Conservation (phyloP, 2,113 vertebrate genomes). For the Ovibos moschatus region DNA sequence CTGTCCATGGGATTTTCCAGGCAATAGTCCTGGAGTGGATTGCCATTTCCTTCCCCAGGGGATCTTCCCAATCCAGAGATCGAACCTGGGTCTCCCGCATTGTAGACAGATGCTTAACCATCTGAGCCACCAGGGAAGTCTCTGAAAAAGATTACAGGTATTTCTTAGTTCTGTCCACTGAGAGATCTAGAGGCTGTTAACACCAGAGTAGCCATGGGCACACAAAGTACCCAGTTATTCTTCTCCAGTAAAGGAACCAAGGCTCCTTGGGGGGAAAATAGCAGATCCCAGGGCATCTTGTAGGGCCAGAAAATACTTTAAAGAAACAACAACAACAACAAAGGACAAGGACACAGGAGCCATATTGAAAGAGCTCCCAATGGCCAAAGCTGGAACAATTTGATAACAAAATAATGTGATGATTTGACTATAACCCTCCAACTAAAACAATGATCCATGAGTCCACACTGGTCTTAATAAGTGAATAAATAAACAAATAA, state of each 20-base stretch:
- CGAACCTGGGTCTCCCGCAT: no score
- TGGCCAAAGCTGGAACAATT: neutral
- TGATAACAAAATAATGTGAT: neutral
- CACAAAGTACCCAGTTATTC: neutral
- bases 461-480: neutral
- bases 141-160: neutral
- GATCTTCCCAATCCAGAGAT: no score
- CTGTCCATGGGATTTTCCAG: no score
- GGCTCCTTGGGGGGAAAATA: neutral
- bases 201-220: neutral
- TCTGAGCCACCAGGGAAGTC: no score
- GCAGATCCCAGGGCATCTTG: neutral
- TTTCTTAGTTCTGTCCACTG: neutral
- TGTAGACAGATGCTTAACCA: no score
- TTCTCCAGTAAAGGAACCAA: neutral
- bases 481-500: neutral
- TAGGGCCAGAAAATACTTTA: neutral
- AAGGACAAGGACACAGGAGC: neutral
- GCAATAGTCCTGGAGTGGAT: no score
- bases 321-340: neutral
- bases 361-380: neutral
- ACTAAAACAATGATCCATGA: neutral
- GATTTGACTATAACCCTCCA: neutral
- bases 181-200: neutral
- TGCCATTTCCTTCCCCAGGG: no score